Conservation (phyloP, 2,797 vertebrate species). For the Oreortyx pictus region DNA sequence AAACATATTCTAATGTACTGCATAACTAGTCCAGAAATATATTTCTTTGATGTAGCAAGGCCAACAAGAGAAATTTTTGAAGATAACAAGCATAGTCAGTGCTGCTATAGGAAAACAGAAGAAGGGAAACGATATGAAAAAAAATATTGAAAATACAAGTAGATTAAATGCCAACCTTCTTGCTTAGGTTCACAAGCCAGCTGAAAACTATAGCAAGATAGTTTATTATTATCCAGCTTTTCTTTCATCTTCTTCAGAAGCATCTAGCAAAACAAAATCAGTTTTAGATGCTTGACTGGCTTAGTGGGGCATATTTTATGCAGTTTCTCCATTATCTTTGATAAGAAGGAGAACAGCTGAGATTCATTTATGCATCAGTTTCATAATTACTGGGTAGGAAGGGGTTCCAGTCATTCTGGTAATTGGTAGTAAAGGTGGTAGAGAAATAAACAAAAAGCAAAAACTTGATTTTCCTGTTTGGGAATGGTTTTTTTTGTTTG, state of each 20-base stretch:
- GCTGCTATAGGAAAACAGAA: not conserved
- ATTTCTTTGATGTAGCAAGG: slow-evolving; percentile 1
- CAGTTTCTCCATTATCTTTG: not conserved
- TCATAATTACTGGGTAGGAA: not conserved
- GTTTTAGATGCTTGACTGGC: not conserved
- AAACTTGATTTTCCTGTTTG: not conserved
- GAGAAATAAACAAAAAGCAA: not conserved
- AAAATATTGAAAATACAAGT: not conserved
- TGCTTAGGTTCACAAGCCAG: slow-evolving; percentile 26
- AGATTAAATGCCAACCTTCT: slow-evolving; percentile 6
- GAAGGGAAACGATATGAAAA: not conserved
- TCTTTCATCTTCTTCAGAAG: not conserved
- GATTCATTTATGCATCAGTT: not conserved
- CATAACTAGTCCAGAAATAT: slow-evolving; percentile 11
- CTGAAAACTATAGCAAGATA: slow-evolving; percentile 22
- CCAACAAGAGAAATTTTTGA: not conserved
- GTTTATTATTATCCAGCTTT: not conserved
- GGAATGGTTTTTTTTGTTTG: not conserved
- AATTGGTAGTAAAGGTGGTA: not conserved
- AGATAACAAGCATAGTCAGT: slow-evolving; percentile 44
- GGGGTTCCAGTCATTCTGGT: not conserved
- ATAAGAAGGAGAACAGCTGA: not conserved
- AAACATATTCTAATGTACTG: not conserved
- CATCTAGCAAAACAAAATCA: not conserved
- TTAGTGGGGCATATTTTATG: not conserved